phyloP scores from a whole-genome alignment of 2,113 vertebrate genomes.

The Sardina pilchardus region DNA sequence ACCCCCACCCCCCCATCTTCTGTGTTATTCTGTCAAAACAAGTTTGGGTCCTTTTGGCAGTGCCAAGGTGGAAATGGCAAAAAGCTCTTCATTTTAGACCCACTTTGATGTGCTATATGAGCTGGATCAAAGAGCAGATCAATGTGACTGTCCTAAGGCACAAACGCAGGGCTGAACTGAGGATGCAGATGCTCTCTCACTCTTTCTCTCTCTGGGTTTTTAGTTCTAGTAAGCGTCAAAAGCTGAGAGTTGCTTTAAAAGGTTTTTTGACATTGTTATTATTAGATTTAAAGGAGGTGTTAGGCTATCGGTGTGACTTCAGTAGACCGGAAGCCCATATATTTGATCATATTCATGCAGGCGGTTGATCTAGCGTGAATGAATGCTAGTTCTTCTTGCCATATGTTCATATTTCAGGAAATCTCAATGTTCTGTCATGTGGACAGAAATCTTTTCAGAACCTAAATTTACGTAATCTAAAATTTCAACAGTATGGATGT shows the following conservation, averaged over 20 bases:
- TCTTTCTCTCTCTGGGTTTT: constrained; percentile 7
- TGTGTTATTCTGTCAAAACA: too few species aligned
- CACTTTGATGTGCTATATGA: constrained; percentile 61
- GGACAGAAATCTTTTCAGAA: too few species aligned
- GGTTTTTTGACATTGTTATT: neutral
- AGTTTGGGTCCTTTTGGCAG: neutral
- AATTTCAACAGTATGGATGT: neutral
- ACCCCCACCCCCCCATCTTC: too few species aligned
- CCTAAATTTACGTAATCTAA: too few species aligned
- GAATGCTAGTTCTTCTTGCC: too few species aligned
- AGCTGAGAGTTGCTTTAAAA: neutral
- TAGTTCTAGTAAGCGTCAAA: neutral
- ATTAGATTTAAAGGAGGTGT: neutral
- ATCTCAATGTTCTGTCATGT: too few species aligned
- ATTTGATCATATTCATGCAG: neutral
- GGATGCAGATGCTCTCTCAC: constrained; percentile 20
- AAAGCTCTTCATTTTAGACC: constrained; percentile 42
- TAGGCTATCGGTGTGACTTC: neutral
- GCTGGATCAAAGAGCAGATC: constrained; percentile 59
- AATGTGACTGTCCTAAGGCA: constrained; percentile 45
- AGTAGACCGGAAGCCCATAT: neutral
- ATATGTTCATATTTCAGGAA: too few species aligned
- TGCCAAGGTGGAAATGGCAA: constrained; percentile 19
- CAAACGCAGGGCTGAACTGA: constrained; percentile 34
- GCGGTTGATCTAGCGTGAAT: too few species aligned